Evolutionary conservation across 2,113 vertebrate genomes (phyloP), one percentile per base, ranked within the genome.

Genomic region (Oceanodroma tethys): DNA sequence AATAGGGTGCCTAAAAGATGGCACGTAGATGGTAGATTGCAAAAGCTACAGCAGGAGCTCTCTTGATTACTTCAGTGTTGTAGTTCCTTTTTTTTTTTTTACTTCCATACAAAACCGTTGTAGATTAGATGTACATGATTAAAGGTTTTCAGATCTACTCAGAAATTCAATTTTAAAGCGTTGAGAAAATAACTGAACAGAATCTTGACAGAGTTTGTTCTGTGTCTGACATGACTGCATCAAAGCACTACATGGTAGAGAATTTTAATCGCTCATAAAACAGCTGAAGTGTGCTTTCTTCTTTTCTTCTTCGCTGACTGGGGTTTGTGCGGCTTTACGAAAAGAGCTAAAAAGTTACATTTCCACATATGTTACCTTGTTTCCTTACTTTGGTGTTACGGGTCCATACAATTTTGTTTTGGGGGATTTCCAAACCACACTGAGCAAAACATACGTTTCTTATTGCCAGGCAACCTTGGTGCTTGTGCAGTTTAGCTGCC

Each of bases 101-200:
- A 16, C 19, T 53, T 53, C 22, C 83, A 38, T 50, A 76, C 11
- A 81, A 91, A 97, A 76, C 6, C 65, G 19, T 34, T 90, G 19
- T 32, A 81, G 43, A 85, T 95, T 88, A 93, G 76, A 75, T 79
- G 26, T 84, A 84, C 48, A 81, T 81, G 75, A 93, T 89, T 71
- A 95, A 93, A 95, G 29, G 20, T 67, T 94, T 93, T 89, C 79
- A 85, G 15, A 52, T 90, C 22, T 89, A 95, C 38, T 75, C n/a
- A 97, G 93, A 97, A 96, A 91, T 90, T 92, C 29, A 95, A 66
- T 97, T 96, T 95, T 60, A 97, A 97, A 93, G 70, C 36, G 89
- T 95, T 92, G n/a, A 94, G 95, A 96, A 68, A 90, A 66, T 56
- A 88, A 82, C 56, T 68, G 87, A 96, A 92, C 30, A 96, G 73